These are phyloP conservation scores for Conger conger DNA, from an alignment of 2,113 vertebrate genomes.

Conservation along the genomic window DNA sequence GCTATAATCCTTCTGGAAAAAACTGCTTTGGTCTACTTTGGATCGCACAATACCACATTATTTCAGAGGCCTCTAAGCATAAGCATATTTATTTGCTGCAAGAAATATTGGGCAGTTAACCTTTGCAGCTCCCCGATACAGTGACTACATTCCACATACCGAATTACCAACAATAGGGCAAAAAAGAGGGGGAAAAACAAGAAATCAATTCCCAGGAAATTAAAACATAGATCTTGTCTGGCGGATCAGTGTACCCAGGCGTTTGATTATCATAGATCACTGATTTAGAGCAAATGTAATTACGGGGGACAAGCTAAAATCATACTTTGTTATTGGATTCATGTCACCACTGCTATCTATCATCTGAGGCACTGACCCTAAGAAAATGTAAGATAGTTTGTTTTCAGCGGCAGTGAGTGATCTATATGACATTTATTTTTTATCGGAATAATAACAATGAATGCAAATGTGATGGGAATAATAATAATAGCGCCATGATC, in stretches of 20 bases:
- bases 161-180: slow-evolving; percentile 25
- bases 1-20: slow-evolving; percentile 5
- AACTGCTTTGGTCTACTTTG: neutral
- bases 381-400: neutral
- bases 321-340: slow-evolving; percentile 27
- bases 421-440: neutral
- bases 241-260: slow-evolving; percentile 41
- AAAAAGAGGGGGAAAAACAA: slow-evolving; percentile 29
- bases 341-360: neutral
- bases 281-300: slow-evolving; percentile 37
- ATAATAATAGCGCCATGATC: neutral
- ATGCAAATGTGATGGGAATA: neutral
- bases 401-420: neutral
- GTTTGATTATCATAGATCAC: slow-evolving; percentile 51
- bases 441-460: neutral
- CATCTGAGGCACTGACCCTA: neutral
- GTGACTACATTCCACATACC: slow-evolving; percentile 44
- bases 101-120: slow-evolving; percentile 43
- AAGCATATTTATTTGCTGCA: neutral
- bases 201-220: slow-evolving; percentile 56
- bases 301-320: slow-evolving; percentile 27
- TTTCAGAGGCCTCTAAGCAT: neutral
- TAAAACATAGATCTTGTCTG: slow-evolving; percentile 52
- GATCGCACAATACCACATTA: neutral
- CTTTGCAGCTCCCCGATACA: slow-evolving; percentile 45